These are phyloP conservation scores for Callocephalon fimbriatum DNA, from an alignment of 2,113 vertebrate genomes.

Conservation along the genomic window DNA sequence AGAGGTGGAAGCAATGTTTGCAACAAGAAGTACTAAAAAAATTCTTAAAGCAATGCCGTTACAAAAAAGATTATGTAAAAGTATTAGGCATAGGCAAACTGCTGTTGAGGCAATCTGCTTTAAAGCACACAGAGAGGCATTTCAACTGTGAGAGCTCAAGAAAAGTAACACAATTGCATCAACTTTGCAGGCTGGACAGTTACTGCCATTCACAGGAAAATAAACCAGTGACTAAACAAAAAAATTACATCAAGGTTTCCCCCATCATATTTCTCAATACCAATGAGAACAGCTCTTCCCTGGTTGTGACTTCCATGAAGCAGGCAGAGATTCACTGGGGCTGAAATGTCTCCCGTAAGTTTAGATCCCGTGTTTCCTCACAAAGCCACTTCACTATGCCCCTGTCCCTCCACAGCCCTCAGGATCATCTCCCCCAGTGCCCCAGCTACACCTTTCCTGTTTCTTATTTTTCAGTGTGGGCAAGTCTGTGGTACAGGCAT, in stretches of 20 bases:
- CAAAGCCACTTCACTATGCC: background rate
- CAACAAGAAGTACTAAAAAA: background rate
- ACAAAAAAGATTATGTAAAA: background rate
- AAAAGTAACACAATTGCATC: slow-evolving; percentile 42
- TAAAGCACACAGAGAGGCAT: background rate
- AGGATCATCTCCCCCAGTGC: fast-evolving
- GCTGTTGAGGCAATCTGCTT: background rate
- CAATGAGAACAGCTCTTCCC: background rate
- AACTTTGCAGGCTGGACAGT: slow-evolving; percentile 33
- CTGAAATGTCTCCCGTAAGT: background rate
- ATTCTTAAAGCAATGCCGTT: background rate
- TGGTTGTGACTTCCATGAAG: background rate
- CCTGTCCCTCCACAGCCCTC: fast-evolving
- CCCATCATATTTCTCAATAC: background rate
- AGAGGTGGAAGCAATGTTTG: background rate
- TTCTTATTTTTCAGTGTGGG: background rate
- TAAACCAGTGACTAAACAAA: slow-evolving; percentile 3
- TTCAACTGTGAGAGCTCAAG: background rate
- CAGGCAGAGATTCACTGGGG: fast-evolving
- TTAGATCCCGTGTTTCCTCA: fast-evolving
- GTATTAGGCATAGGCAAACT: background rate
- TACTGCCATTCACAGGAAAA: slow-evolving; percentile 57
- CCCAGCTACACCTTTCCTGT: background rate
- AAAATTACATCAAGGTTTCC: background rate
- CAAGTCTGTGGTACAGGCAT: background rate